Evolutionary conservation across 2,113 vertebrate species (phyloP).

Genomic region (Zapornia atra): DNA sequence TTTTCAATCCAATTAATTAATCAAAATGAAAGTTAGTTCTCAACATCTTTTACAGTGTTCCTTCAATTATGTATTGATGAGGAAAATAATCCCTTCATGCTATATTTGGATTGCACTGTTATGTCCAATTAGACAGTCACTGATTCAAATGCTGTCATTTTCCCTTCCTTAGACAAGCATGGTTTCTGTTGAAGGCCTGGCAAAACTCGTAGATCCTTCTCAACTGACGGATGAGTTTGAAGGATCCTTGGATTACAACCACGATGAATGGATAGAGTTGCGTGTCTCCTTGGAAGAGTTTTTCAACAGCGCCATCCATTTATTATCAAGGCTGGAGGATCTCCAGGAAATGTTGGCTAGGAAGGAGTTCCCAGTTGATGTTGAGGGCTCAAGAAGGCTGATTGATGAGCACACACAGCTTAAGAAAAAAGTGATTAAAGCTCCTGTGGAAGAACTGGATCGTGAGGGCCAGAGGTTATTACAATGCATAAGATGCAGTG

Average conservation of each 20-base stretch:
- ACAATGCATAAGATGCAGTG: slow-evolving; percentile 93
- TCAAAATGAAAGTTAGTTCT: background rate
- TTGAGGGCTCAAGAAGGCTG: slow-evolving; percentile 92
- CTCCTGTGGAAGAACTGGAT: slow-evolving; percentile 96
- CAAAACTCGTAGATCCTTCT: slow-evolving; percentile 96
- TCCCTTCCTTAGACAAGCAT: slow-evolving; percentile 87
- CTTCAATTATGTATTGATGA: background rate
- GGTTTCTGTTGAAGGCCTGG: slow-evolving; percentile 96
- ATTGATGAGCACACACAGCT: slow-evolving; percentile 96
- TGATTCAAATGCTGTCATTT: background rate
- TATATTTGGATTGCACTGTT: background rate
- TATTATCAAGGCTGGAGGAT: slow-evolving; percentile 93
- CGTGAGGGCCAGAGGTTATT: slow-evolving; percentile 94
- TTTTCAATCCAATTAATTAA: background rate
- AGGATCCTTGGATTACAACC: slow-evolving; percentile 96
- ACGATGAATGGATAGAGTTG: slow-evolving; percentile 96
- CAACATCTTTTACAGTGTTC: background rate
- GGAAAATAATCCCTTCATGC: background rate
- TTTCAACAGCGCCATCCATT: slow-evolving; percentile 92
- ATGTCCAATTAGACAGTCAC: background rate
- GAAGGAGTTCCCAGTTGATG: slow-evolving; percentile 96
- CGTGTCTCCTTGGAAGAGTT: slow-evolving; percentile 95
- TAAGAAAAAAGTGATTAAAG: slow-evolving; percentile 98
- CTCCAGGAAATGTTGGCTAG: slow-evolving; percentile 94
- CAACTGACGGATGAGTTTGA: slow-evolving; percentile 98